Conservation (phyloP, 2,888 invertebrate species). For the Eumerus sabulonum region DNA sequence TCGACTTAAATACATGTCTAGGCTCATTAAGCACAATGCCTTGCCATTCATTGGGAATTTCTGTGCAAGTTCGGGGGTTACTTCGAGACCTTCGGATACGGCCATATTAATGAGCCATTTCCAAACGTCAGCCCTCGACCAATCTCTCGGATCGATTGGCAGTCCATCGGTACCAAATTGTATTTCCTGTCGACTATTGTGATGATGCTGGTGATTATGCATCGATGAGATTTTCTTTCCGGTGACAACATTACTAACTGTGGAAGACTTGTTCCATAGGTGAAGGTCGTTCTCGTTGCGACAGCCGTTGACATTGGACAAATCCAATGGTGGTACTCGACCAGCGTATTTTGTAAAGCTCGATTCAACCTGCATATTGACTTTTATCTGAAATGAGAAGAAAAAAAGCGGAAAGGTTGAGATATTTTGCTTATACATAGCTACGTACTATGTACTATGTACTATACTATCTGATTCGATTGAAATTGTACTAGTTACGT, state of each 20-base stretch:
- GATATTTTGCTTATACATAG: too few species aligned
- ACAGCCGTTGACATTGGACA: conserved; percentile 76
- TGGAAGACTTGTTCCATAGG: conserved; percentile 69
- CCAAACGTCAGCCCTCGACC: conserved; percentile 86
- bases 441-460: too few species aligned
- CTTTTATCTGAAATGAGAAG: conserved; percentile 38
- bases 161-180: conserved; percentile 76
- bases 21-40: conserved; percentile 88
- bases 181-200: conserved; percentile 53
- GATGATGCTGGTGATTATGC: conserved; percentile 61
- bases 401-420: not conserved
- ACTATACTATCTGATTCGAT: too few species aligned
- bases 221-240: conserved; percentile 53
- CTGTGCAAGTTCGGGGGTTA: conserved; percentile 77
- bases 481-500: too few species aligned
- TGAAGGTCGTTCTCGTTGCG: conserved; percentile 73
- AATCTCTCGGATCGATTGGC: conserved; percentile 84
- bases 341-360: conserved; percentile 77
- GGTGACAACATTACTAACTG: conserved; percentile 48
- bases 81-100: conserved; percentile 79
- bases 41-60: conserved; percentile 91
- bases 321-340: conserved; percentile 77
- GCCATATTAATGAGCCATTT: conserved; percentile 83
- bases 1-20: conserved; percentile 85
- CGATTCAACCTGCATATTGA: conserved; percentile 77